phyloP scores from a whole-genome alignment of 2,888 invertebrate genomes.

The Teleogryllus oceanicus region DNA sequence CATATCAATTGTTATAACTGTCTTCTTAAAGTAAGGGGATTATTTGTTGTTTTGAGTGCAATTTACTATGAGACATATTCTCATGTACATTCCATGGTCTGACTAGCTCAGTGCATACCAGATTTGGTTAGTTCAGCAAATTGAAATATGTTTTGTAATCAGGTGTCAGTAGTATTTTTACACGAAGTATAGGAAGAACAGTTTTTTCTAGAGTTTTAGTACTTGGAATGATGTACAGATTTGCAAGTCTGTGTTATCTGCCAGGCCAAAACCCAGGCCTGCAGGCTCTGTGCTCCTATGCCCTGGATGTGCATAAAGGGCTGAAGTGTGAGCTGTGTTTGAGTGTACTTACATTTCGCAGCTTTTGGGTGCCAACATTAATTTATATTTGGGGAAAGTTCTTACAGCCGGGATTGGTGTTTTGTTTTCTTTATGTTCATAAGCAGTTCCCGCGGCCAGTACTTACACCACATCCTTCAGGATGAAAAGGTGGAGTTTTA shows the following conservation, averaged over 20 bases:
- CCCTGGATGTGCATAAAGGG: neutral
- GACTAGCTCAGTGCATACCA: conserved; percentile 18
- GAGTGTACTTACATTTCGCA: neutral
- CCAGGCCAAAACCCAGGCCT: neutral
- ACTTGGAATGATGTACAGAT: conserved; percentile 12
- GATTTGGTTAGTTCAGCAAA: conserved; percentile 11
- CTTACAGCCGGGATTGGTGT: neutral
- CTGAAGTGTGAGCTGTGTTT: neutral
- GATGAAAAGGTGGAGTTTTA: neutral
- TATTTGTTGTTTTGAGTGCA: conserved; percentile 18
- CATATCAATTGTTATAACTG: conserved; percentile 5
- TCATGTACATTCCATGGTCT: conserved; percentile 11
- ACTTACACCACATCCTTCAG: neutral
- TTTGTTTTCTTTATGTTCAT: neutral
- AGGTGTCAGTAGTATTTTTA: conserved; percentile 12
- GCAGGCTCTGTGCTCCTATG: conserved; percentile 18
- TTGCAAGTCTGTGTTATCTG: conserved; percentile 9
- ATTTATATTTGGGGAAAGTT: neutral
- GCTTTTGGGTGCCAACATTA: neutral
- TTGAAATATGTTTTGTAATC: conserved; percentile 9
- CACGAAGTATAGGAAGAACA: conserved; percentile 3
- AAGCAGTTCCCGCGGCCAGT: conserved; percentile 18
- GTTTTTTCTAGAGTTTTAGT: conserved; percentile 18
- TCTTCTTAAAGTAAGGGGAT: conserved; percentile 18
- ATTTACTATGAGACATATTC: conserved; percentile 7